Conservation (phyloP, 2,888 invertebrate species). For the Tipula helvola region DNA sequence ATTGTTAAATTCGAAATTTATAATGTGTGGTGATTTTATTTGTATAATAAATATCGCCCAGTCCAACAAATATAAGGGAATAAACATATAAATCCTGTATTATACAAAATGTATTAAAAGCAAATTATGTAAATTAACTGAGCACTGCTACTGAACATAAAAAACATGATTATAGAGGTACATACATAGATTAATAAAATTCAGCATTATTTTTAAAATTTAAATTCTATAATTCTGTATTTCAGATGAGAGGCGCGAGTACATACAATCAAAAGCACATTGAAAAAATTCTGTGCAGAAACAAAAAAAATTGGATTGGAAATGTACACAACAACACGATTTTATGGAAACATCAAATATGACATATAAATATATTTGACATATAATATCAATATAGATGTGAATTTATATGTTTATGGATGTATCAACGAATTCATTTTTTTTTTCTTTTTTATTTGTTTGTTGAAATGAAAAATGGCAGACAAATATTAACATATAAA, state of each 20-base stretch:
- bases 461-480: background rate
- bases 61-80: background rate
- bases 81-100: background rate
- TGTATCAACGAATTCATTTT: background rate
- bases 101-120: background rate
- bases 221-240: background rate
- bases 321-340: background rate
- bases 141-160: background rate
- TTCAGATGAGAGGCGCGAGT: background rate
- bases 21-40: background rate
- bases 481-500: background rate
- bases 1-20: background rate
- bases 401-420: background rate
- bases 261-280: background rate
- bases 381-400: background rate
- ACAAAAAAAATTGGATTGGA: background rate
- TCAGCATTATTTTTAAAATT: background rate
- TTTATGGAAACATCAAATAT: background rate
- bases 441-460: background rate
- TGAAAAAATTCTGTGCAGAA: background rate
- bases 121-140: constrained; percentile 4
- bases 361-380: background rate
- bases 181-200: background rate
- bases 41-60: background rate
- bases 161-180: background rate